These are phyloP conservation scores for Mionectes olivaceus DNA, from an alignment of 2,797 vertebrate genomes.

Conservation along the genomic window DNA sequence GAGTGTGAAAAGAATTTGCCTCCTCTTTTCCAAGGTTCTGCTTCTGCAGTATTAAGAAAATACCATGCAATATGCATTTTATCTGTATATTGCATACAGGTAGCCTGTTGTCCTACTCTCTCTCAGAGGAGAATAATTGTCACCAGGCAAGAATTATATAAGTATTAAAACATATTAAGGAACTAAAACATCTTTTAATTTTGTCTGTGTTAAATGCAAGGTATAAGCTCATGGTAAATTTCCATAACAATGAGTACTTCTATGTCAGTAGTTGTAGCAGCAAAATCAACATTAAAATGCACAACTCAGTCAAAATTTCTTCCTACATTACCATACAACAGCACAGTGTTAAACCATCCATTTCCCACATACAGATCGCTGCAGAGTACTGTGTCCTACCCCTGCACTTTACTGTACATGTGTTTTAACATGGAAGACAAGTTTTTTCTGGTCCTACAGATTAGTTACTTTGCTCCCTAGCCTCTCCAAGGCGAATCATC, in stretches of 20 bases:
- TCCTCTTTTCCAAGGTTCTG: background rate
- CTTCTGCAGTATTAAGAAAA: background rate
- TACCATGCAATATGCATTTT: accelerated
- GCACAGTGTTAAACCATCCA: background rate
- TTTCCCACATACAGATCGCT: background rate
- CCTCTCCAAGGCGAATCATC: accelerated
- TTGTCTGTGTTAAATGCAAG: background rate
- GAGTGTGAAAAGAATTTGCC: background rate
- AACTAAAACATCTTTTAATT: background rate
- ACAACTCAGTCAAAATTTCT: background rate
- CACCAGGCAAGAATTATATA: background rate
- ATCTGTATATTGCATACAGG: background rate
- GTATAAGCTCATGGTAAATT: background rate
- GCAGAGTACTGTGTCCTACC: background rate
- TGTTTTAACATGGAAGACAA: background rate
- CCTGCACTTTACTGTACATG: background rate
- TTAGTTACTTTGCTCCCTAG: background rate
- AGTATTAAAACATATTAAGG: background rate
- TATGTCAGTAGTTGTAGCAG: background rate
- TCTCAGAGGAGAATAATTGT: background rate
- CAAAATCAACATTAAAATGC: background rate
- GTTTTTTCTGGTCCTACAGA: background rate
- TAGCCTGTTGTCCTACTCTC: background rate
- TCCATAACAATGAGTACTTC: background rate
- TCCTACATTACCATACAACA: background rate